Base-by-base conservation (phyloP, 92 coral and sea anemone species). In the Heliopora coerulea region DNA sequence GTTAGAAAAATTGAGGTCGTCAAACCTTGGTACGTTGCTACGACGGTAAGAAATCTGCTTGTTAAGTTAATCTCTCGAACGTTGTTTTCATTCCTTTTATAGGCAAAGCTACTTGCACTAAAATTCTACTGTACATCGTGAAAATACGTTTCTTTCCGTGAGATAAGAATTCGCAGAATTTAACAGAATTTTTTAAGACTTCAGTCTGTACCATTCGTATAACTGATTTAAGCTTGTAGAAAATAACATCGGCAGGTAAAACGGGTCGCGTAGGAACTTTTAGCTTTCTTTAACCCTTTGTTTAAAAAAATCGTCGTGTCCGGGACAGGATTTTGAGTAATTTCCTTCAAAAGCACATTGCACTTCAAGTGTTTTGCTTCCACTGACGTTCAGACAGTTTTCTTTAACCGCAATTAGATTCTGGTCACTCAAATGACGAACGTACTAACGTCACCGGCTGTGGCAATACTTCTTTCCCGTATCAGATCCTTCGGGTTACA, bases 191-290 rank as follows among this genome's bases (percentile, higher is more conserved):
- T n/a, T n/a, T n/a, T n/a, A n/a, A n/a, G n/a, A n/a, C n/a, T n/a
- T n/a, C n/a, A n/a, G n/a, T n/a, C n/a, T n/a, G n/a, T n/a, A n/a
- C n/a, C n/a, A n/a, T n/a, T n/a, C n/a, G n/a, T n/a, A n/a, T n/a
- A n/a, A n/a, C n/a, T n/a, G n/a, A n/a, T n/a, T n/a, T n/a, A n/a
- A n/a, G n/a, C n/a, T n/a, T n/a, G n/a, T n/a, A n/a, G 42, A 4
- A 37, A 37, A 37, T 11, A 37, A 37, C 42, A 37, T 11, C 42
- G 42, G 3, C 29, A 9, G 72, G 50, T 46, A 31, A 67, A 67
- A 67, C 74, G 23, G 32, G 74, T 46, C 48, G 59, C 59, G 19
- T 46, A 59, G 59, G 26, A 67, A 67, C 59, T 67, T 49, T 44
- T 15, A 29, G 54, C 26, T 20, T 40, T 12, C 23, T 40, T 18